Evolutionary conservation across 2,797 vertebrate species (phyloP), one percentile per base, ranked within the genome.

Genomic region (Notoglanidium macrostoma): DNA sequence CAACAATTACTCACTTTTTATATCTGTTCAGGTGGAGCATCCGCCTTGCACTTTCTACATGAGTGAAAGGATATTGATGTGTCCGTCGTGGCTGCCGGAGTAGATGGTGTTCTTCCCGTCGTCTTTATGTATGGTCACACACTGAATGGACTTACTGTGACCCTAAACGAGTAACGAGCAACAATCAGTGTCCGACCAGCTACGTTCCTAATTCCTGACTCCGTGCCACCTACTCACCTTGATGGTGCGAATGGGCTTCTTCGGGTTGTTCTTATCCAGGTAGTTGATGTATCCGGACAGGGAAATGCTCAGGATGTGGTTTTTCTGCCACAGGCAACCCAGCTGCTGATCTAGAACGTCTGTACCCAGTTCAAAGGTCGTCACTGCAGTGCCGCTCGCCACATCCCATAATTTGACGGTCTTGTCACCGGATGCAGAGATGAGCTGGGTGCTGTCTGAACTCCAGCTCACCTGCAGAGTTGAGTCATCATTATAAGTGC

Each of bases 231-330:
- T 49, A 17, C 84, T 88, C 85, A 99, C 98, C 98, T 99, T 99
- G 93, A 99, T 89, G 57, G 95, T 91, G 84, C 97, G 97, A 51
- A 98, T 94, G 46, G 97, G 97, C 2, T 96, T 96, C 93, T 96
- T 90, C 21, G 98, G 98, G 92, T 97, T 98, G 95, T 97, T 98
- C 93, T 94, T 97, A 95, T 99, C 98, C 96, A 99, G 94, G 92
- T 99, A 99, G 94, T 98, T 99, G 95, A 99, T 99, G 93, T 97
- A 97, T 76, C 98, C 98, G 0, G 98, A 98, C 90, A 99, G 92
- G 32, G 98, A 99, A 89, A 99, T 9, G 87, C 96, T 96, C 90
- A 99, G 93, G 89, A 99, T 95, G 92, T 98, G 95, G 91, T 97
- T 92, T 40, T 97, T 97, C 95, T 98, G 98, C 98, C 98, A 99